Evolutionary conservation across 2,888 invertebrate genomes (phyloP).

Genomic region (Gryllus longicercus): DNA sequence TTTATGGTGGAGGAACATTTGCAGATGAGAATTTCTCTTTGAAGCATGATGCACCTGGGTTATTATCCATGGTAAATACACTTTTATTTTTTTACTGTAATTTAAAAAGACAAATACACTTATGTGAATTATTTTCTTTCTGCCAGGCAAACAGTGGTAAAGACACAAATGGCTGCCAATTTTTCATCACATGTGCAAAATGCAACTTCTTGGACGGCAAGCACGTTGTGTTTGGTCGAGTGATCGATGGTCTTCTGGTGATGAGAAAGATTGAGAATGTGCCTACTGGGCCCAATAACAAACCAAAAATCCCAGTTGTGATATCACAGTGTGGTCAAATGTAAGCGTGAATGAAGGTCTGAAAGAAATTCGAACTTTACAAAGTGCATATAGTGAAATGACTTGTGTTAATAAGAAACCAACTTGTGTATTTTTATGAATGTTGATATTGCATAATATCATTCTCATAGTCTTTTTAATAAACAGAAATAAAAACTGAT

Average conservation of each 20-base stretch:
- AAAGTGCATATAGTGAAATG: too few relatives aligned
- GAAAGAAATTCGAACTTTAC: too few relatives aligned
- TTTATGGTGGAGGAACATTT: slow-evolving; percentile 94
- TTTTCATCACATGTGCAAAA: slow-evolving; percentile 98
- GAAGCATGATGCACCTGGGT: slow-evolving; percentile 91
- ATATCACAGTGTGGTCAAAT: slow-evolving; percentile 99
- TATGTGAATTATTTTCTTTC: slow-evolving; percentile 25
- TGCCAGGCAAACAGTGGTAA: slow-evolving; percentile 90
- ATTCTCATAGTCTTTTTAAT: too few relatives aligned
- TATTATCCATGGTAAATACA: slow-evolving; percentile 77
- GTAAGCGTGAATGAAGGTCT: slow-evolving; percentile 53
- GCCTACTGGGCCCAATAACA: slow-evolving; percentile 97
- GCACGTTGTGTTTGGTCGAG: slow-evolving; percentile 98
- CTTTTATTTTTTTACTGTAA: neutral
- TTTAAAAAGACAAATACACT: neutral
- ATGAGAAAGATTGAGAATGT: slow-evolving; percentile 99
- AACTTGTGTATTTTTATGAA: too few relatives aligned
- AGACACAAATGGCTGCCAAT: slow-evolving; percentile 99
- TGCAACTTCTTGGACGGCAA: slow-evolving; percentile 98
- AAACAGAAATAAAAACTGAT: too few relatives aligned
- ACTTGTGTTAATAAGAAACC: too few relatives aligned
- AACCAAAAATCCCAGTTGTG: slow-evolving; percentile 96
- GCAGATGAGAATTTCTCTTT: slow-evolving; percentile 93
- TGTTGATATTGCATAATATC: too few relatives aligned
- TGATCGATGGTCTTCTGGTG: slow-evolving; percentile 94